Conservation (phyloP, 2,888 invertebrate species). For the Melinaea marsaeus region DNA sequence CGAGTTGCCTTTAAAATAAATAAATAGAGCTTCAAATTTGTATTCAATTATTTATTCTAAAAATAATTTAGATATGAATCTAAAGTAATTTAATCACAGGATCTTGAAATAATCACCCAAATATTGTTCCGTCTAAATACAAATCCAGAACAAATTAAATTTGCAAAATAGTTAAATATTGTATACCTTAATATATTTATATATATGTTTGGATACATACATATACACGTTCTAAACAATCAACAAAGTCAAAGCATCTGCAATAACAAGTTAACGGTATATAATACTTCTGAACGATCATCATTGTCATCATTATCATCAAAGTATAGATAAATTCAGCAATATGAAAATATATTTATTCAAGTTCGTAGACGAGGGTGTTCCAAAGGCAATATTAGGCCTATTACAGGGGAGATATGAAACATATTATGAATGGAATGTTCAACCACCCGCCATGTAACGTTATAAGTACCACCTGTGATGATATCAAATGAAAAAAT, state of each 20-base stretch:
- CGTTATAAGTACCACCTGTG: conserved; percentile 22
- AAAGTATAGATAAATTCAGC: conserved; percentile 9
- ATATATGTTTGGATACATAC: background rate
- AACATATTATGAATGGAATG: conserved; percentile 17
- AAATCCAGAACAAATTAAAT: background rate
- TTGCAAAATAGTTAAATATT: no score
- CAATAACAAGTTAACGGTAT: conserved; percentile 2
- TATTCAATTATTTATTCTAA: no score
- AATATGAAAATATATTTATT: conserved; percentile 21
- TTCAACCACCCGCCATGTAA: conserved; percentile 15
- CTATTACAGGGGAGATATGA: conserved; percentile 22
- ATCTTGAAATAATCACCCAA: no score
- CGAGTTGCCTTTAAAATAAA: no score
- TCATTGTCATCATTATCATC: conserved; percentile 4
- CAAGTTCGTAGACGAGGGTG: conserved; percentile 16
- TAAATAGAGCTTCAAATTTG: no score
- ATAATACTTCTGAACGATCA: conserved; percentile 19
- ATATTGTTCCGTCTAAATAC: background rate
- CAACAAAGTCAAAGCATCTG: no score
- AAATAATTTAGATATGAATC: no score
- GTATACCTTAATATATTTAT: no score
- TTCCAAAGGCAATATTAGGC: conserved; percentile 21
- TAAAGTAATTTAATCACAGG: no score
- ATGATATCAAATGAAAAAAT: background rate
- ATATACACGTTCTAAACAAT: background rate